Base-by-base conservation (phyloP, 2,113 vertebrate genomes). In the Xenopus laevis region DNA sequence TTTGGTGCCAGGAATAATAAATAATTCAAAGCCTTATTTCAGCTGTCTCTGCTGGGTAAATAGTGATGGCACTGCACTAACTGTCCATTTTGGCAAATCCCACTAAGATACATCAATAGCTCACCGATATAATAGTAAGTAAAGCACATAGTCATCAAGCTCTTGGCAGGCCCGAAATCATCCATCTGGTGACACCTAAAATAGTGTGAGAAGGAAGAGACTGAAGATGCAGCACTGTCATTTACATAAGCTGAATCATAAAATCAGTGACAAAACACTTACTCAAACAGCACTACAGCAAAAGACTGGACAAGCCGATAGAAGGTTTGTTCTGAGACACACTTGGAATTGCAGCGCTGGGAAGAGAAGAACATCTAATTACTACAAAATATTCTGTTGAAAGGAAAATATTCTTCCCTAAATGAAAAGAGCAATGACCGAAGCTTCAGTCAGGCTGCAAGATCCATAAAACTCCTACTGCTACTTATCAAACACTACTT, bases 131-230 rank as follows among this genome's bases (percentile, higher is more conserved):
- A 87, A 83, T 97, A 98, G 81, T 95, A 99, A 0, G 97, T 99
- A 84, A 98, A 99, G 72, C 97, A 99, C 97, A 99, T 99, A 53
- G 97, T 99, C 97, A 99, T 99, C 79, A 99, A 93, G 84, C 95
- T 98, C 84, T 98, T 99, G 71, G 97, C 97, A 0, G 97, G 97
- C 65, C 92, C 93, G 74, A 98, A 98, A 82, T 98, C 97, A 0
- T 99, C 97, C 95, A 96, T 93, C 88, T 98, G 95, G 82, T 94
- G 91, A 79, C 97, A 99, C 83, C 97, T 99, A 75, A 0, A 30
- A 61, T 70, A 33, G 0, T n/a, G 17, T 4, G 13, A 10, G 10
- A 0, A 5, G 44, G 0, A 10, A 0, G 47, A 58, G 4, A 1
- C 0, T 30, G 50, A 46, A 52, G 52, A 12, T 20, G 2, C 0